Conservation (phyloP, 2,113 vertebrate species). For the Oriolus oriolus region DNA sequence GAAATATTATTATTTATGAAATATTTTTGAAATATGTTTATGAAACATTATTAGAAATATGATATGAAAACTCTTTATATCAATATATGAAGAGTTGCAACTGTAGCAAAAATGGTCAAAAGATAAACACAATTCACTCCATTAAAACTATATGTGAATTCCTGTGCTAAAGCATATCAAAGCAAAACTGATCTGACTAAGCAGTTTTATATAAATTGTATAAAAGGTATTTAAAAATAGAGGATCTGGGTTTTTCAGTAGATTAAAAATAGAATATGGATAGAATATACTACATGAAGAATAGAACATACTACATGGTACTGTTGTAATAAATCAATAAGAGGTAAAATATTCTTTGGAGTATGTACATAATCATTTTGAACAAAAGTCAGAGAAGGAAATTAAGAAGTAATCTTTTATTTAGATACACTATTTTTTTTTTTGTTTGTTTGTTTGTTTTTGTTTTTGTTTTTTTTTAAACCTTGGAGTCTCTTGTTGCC, state of each 20-base stretch:
- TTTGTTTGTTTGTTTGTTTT: no score
- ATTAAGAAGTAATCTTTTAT: background rate
- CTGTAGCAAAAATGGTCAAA: background rate
- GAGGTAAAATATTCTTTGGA: background rate
- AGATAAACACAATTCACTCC: background rate
- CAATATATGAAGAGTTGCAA: background rate
- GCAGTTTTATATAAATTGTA: background rate
- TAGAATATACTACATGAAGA: no score
- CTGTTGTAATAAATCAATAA: background rate
- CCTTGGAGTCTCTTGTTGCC: no score
- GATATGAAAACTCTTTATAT: no score
- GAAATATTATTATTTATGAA: no score
- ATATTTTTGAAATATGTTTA: no score
- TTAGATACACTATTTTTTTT: accelerated
- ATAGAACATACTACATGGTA: background rate
- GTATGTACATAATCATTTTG: background rate
- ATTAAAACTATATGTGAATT: background rate
- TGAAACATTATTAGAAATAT: no score
- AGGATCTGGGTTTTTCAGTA: background rate
- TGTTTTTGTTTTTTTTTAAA: no score
- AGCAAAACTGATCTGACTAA: background rate
- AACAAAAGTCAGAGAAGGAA: background rate
- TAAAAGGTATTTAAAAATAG: background rate
- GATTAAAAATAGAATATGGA: background rate
- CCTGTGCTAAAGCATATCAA: background rate